phyloP scores from a whole-genome alignment of 2,888 invertebrate genomes.

The Calliphora vomitoria region DNA sequence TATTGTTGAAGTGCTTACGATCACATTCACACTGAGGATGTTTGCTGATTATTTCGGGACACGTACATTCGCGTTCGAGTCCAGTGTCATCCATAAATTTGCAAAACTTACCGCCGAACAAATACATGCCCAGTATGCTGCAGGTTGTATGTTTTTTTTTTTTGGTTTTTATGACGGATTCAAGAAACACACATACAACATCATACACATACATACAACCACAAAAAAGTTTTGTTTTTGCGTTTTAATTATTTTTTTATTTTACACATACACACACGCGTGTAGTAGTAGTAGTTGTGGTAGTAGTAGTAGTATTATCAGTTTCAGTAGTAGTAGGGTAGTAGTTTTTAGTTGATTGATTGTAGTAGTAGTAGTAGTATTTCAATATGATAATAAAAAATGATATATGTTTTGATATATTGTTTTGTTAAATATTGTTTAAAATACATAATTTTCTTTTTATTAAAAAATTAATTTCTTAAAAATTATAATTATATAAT shows the following conservation, averaged over 20 bases:
- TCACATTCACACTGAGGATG: slow-evolving; percentile 97
- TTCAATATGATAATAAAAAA: slow-evolving; percentile 73
- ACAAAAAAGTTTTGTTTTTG: slow-evolving; percentile 31
- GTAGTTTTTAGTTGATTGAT: slow-evolving; percentile 71
- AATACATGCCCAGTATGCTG: slow-evolving; percentile 99
- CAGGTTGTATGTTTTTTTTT: slow-evolving; percentile 73
- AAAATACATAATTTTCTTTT: slow-evolving; percentile 29
- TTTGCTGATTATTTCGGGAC: slow-evolving; percentile 95
- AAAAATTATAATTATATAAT: slow-evolving; percentile 28
- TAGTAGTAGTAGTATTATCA: slow-evolving; percentile 72
- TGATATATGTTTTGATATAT: slow-evolving; percentile 65
- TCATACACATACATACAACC: slow-evolving; percentile 63
- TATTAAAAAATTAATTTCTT: slow-evolving; percentile 25
- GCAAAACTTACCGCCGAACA: slow-evolving; percentile 99
- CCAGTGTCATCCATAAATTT: slow-evolving; percentile 95
- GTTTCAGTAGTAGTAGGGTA: slow-evolving; percentile 60
- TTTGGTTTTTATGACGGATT: neutral
- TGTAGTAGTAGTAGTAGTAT: slow-evolving; percentile 73
- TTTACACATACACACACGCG: slow-evolving; percentile 69
- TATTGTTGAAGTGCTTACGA: slow-evolving; percentile 99
- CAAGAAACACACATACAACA: slow-evolving; percentile 62
- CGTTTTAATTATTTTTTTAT: slow-evolving; percentile 34
- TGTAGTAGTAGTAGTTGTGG: slow-evolving; percentile 72
- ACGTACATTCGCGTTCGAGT: slow-evolving; percentile 94
- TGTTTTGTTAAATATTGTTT: slow-evolving; percentile 61